phyloP scores from a whole-genome alignment of 2,888 invertebrate genomes.

The Hypomecis punctinalis region DNA sequence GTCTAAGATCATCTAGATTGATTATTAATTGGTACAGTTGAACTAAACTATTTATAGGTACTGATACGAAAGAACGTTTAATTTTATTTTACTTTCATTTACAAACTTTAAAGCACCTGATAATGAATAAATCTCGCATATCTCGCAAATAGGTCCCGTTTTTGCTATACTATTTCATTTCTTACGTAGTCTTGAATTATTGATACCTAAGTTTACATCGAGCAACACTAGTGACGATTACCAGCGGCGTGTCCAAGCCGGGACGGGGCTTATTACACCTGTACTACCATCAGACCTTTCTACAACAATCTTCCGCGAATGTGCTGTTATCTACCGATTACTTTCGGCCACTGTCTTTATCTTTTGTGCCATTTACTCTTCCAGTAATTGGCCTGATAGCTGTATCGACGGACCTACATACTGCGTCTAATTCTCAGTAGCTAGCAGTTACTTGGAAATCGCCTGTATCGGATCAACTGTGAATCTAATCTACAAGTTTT shows the following conservation, averaged over 20 bases:
- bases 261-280: slow-evolving; percentile 9
- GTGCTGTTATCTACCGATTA: slow-evolving; percentile 20
- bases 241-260: background rate
- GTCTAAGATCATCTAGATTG: too few relatives aligned
- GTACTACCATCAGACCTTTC: slow-evolving; percentile 12
- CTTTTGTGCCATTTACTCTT: slow-evolving; percentile 17
- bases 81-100: too few relatives aligned
- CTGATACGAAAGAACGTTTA: too few relatives aligned
- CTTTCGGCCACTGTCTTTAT: slow-evolving; percentile 20
- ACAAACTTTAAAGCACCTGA: too few relatives aligned
- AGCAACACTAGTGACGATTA: background rate
- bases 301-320: slow-evolving; percentile 16
- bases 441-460: slow-evolving; percentile 7
- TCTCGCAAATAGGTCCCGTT: background rate
- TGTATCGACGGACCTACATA: slow-evolving; percentile 11
- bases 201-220: background rate
- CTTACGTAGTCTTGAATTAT: background rate
- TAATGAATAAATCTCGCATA: too few relatives aligned
- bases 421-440: background rate
- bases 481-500: slow-evolving; percentile 11
- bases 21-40: too few relatives aligned
- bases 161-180: background rate
- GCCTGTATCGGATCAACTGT: slow-evolving; percentile 7
- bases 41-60: too few relatives aligned
- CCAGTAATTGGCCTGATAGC: slow-evolving; percentile 15